Evolutionary conservation across 2,797 vertebrate genomes (phyloP).

Genomic region (Aplochiton taeniatus): DNA sequence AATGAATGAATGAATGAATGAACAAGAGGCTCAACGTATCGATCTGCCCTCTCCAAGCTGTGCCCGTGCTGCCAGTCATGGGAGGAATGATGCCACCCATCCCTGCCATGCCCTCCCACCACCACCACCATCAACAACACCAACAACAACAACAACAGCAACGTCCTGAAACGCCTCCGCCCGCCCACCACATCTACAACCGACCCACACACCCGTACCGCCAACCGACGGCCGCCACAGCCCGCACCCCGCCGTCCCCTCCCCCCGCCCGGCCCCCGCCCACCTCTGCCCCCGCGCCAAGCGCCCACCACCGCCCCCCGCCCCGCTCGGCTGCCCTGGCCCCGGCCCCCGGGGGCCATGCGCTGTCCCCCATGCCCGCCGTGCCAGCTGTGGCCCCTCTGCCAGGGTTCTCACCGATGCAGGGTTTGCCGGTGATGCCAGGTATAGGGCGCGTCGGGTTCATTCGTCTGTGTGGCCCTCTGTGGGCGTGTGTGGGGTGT

Average conservation of each 20-base stretch:
- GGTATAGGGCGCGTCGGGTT: conserved; percentile 44
- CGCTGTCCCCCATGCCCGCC: conserved; percentile 34
- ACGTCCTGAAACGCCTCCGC: conserved; percentile 19
- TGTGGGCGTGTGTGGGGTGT: conserved; percentile 53
- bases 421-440: conserved; percentile 64
- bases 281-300: conserved; percentile 17
- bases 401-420: conserved; percentile 47
- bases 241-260: background rate
- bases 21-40: too few relatives aligned
- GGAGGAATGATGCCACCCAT: conserved; percentile 80
- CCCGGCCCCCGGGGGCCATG: conserved; percentile 20
- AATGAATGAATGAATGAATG: too few relatives aligned
- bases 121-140: conserved; percentile 61
- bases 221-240: conserved; percentile 12
- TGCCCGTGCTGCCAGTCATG: conserved; percentile 79
- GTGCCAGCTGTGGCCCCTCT: conserved; percentile 45
- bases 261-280: conserved; percentile 21
- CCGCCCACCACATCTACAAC: conserved; percentile 64
- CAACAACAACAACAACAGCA: conserved; percentile 37
- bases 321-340: conserved; percentile 15
- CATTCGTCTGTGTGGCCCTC: conserved; percentile 60
- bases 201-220: conserved; percentile 41
- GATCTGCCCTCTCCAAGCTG: conserved; percentile 60
- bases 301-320: conserved; percentile 16
- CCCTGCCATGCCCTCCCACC: conserved; percentile 67